Evolutionary conservation across 2,113 vertebrate genomes (phyloP), one percentile per base, ranked within the genome.

Genomic region (Pitta sordida): DNA sequence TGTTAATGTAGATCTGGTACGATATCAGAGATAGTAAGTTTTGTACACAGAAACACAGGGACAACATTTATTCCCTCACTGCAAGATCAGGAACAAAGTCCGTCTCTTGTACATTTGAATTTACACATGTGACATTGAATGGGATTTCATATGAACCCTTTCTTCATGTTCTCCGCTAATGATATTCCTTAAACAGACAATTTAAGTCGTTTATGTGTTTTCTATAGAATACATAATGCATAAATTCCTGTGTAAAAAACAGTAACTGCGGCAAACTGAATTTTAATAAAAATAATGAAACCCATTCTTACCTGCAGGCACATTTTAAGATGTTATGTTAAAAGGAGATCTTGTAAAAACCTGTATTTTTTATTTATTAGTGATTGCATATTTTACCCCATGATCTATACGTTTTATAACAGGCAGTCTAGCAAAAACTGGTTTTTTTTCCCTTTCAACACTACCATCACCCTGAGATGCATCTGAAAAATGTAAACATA

Each of bases 311-410:
- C 34, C 37, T 83, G 17, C 44, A 87, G 90, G 93, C 90, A 95
- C 87, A 86, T 95, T 97, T 95, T 95, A 97, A 96, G 91, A 97
- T 96, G 91, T 83, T 87, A 63, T 80, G 62, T 88, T 93, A 91
- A 94, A 91, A 91, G 74, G 59, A 92, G 79, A 86, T 49, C 78
- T 90, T 88, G 82, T 93, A 94, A 93, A 94, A 95, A 91, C 29
- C 23, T 93, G 78, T 62, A 77, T 34, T 88, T 92, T 95, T 95
- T 89, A 90, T 93, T 95, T 91, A 93, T 90, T 79, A 75, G 27
- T 83, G 58, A 44, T 37, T 94, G 64, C 81, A 91, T 90, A 78
- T 96, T 92, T 96, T 93, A 39, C 60, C 80, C 90, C 90, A 87
- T 93, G 41, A 85, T 36, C 24, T 81, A 91, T 43, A 83, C 23